Evolutionary conservation across 2,113 vertebrate genomes (phyloP).

Genomic region (Poeciliopsis occidentalis): DNA sequence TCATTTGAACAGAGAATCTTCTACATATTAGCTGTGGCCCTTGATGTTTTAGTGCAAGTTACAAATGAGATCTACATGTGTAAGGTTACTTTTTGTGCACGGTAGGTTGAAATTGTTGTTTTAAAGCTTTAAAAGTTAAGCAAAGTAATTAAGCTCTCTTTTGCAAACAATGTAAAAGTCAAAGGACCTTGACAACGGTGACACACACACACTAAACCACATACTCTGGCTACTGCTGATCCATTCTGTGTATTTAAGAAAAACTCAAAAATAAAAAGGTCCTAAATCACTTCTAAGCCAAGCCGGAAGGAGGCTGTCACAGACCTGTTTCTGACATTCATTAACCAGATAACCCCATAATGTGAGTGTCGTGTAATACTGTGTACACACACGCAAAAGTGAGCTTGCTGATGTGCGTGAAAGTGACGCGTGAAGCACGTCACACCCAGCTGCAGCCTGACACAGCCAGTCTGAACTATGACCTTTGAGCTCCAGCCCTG

Average conservation of each 20-base stretch:
- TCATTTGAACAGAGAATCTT: no score
- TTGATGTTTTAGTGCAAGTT: no score
- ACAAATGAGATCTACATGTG: neutral
- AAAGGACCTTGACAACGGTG: constrained; percentile 7
- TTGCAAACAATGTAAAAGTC: no score
- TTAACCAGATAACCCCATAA: constrained; percentile 57
- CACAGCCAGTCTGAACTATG: constrained; percentile 22
- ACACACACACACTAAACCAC: constrained; percentile 51
- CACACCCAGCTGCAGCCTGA: constrained; percentile 54
- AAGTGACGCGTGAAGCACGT: neutral
- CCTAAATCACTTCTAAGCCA: constrained; percentile 33
- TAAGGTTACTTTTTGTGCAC: neutral
- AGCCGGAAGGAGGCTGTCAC: constrained; percentile 29
- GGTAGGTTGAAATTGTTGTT: no score
- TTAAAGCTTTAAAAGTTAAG: no score
- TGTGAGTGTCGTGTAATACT: constrained; percentile 3
- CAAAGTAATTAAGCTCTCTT: no score
- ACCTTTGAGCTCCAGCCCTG: constrained; percentile 48
- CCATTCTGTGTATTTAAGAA: constrained; percentile 50
- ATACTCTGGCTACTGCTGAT: constrained; percentile 20
- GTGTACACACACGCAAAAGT: neutral
- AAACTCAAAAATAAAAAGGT: constrained; percentile 36
- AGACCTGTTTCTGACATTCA: constrained; percentile 53
- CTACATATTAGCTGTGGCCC: no score
- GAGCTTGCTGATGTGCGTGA: neutral